Evolutionary conservation across 1,140 invertebrate genomes (phyloP).

Genomic region (Parapsyche elsis): DNA sequence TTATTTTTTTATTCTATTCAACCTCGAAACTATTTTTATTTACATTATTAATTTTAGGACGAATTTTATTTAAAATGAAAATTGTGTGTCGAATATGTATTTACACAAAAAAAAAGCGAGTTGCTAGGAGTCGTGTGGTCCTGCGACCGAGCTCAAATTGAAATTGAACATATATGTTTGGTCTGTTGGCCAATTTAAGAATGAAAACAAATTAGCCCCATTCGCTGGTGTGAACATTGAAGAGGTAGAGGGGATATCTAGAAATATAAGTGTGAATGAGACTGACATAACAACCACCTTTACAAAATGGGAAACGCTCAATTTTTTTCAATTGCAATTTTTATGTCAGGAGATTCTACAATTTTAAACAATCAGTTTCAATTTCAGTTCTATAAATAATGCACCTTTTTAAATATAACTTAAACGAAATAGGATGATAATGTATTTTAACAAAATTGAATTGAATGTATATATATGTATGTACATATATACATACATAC

Average conservation of each 20-base stretch:
- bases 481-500: slow-evolving; percentile 8
- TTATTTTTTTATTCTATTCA: background rate
- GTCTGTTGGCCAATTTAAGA: slow-evolving; percentile 56
- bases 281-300: slow-evolving; percentile 42
- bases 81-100: background rate
- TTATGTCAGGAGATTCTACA: background rate
- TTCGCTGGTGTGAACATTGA: slow-evolving; percentile 49
- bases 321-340: slow-evolving; percentile 25
- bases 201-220: slow-evolving; percentile 57
- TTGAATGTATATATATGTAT: background rate
- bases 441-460: background rate
- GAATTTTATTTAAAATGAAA: no score
- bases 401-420: no score
- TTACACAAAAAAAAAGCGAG: background rate
- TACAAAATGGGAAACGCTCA: slow-evolving; percentile 22
- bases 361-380: no score
- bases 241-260: slow-evolving; percentile 36
- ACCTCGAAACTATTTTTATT: background rate
- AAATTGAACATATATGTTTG: slow-evolving; percentile 56
- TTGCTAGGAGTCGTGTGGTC: slow-evolving; percentile 49
- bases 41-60: no score
- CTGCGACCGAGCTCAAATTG: slow-evolving; percentile 54
- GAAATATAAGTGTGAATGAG: slow-evolving; percentile 47
- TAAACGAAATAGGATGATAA: no score
- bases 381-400: no score